Conservation (phyloP, 1,140 invertebrate species). For the Cydia pomonella region DNA sequence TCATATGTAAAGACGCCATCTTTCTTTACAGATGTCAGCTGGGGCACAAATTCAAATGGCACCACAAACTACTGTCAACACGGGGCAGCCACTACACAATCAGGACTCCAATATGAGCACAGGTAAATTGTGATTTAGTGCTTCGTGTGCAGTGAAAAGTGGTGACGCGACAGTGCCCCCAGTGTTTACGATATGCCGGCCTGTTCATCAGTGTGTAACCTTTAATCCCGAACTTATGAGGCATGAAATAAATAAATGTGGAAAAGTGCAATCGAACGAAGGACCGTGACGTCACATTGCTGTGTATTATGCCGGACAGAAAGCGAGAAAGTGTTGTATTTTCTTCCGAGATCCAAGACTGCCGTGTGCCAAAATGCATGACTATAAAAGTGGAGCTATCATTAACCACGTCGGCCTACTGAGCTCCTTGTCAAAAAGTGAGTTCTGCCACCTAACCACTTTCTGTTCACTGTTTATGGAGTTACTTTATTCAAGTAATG, state of each 20-base stretch:
- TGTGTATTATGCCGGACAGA: constrained; percentile 74
- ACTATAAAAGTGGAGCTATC: constrained; percentile 73
- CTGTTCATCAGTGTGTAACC: constrained; percentile 48
- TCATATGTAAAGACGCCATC: constrained; percentile 80
- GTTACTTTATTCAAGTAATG: neutral
- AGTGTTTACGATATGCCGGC: constrained; percentile 61
- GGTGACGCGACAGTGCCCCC: constrained; percentile 63
- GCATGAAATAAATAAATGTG: constrained; percentile 52
- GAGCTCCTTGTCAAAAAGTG: constrained; percentile 74
- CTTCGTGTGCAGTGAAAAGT: constrained; percentile 63
- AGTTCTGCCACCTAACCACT: constrained; percentile 47
- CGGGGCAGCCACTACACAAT: constrained; percentile 93
- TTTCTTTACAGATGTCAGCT: constrained; percentile 93
- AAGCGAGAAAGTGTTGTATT: constrained; percentile 72
- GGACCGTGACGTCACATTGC: constrained; percentile 71
- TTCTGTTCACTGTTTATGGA: constrained; percentile 36
- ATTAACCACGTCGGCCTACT: constrained; percentile 70
- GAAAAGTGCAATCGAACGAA: constrained; percentile 63
- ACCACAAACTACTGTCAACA: constrained; percentile 93
- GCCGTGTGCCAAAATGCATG: constrained; percentile 71
- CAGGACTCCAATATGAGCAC: constrained; percentile 98
- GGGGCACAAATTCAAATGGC: constrained; percentile 97
- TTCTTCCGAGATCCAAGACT: constrained; percentile 60
- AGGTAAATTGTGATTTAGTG: constrained; percentile 82
- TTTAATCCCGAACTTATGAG: constrained; percentile 51